Base-by-base conservation (phyloP, 2,113 vertebrate genomes). In the Cnemophilus loriae region DNA sequence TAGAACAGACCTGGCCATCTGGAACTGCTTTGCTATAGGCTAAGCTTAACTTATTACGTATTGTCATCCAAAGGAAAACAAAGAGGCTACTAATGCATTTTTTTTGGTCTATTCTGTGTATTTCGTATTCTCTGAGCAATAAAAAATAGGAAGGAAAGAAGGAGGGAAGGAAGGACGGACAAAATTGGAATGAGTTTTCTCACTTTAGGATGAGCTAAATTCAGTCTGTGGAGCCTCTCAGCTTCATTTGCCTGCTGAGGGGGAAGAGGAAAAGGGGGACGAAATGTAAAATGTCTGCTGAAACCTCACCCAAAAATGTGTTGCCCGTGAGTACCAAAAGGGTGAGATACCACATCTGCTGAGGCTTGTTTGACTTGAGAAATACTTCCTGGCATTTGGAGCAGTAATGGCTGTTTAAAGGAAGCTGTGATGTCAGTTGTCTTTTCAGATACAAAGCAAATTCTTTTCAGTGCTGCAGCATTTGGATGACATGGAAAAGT, bases 1-100 rank as follows among this genome's bases (percentile, higher is more conserved):
- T 96, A 75, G 90, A 96, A 67, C 90, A 96, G 92, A 94, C 67
- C 71, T 94, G 87, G 76, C 75, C 85, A 76, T 94, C 71, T 96
- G 90, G 79, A 87, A 27, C 50, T 2, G 22, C 63, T 92, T 95
- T 89, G 53, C 74, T 95, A 91, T 83, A 96, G 74, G 77, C 67
- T 94, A 85, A 84, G 61, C 74, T 95, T 89, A 89, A 84, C 69
- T 79, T 89, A 82, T 53, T 91, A 82, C 42, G 57, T 79, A 94
- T 79, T 94, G 89, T 96, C 13, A 5, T 95, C 77, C 65, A 89
- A 96, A 94, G 77, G 69, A 79, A 93, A 94, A 84, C 73, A 87
- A 89, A 97, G 73, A 75, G n/a, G 41, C 41, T 78, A 56, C 44
- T 89, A 82, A 89, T 46, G 44, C 1, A 2, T 75, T 95, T 96